Conservation (phyloP, 2,113 vertebrate species). For the Trachemys scripta region DNA sequence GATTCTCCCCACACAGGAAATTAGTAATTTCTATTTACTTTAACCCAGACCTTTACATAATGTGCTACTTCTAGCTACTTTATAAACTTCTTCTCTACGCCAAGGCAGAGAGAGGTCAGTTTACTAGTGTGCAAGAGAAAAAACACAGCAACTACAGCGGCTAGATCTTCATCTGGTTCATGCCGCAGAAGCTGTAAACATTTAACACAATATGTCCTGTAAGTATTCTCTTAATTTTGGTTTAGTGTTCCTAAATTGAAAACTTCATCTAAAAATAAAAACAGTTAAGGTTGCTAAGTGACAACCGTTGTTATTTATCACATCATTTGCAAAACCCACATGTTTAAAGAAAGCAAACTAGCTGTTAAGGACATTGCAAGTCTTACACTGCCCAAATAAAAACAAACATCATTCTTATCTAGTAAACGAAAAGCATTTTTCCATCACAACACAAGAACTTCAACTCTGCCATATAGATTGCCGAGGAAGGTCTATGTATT, state of each 20-base stretch:
- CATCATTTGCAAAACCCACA: neutral
- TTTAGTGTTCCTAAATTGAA: neutral
- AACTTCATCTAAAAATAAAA: neutral
- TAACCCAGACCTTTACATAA: conserved; percentile 55
- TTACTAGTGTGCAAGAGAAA: neutral
- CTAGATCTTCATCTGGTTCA: neutral
- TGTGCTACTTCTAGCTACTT: conserved; percentile 22
- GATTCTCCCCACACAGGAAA: conserved; percentile 68
- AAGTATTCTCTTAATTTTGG: neutral
- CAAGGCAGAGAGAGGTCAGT: conserved; percentile 28
- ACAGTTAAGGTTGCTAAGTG: neutral
- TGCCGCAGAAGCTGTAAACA: neutral
- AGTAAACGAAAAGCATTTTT: neutral
- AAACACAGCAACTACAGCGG: too few species aligned
- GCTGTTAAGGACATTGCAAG: neutral
- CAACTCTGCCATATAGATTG: neutral
- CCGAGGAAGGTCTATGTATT: neutral
- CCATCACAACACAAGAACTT: neutral
- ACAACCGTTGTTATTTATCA: neutral
- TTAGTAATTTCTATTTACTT: conserved; percentile 73
- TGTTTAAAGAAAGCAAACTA: conserved; percentile 36
- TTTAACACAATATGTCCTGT: neutral
- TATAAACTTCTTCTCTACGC: conserved; percentile 14
- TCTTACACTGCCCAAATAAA: conserved; percentile 41
- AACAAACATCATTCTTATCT: neutral